phyloP scores from a whole-genome alignment of 2,113 vertebrate species.

The Paraplagusia blochii region DNA sequence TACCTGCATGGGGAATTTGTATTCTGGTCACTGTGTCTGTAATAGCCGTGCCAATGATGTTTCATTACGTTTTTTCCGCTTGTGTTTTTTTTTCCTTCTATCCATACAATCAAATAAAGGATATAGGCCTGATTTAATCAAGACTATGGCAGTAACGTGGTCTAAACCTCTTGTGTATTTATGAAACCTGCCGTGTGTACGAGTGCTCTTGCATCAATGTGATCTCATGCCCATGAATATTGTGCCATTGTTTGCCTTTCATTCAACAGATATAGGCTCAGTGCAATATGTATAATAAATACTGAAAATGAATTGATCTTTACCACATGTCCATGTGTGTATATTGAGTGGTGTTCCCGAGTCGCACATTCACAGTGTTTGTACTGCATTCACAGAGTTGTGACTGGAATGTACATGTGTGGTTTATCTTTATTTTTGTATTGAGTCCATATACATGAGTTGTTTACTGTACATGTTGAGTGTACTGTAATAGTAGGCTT shows the following conservation, averaged over 20 bases:
- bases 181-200: constrained; percentile 49
- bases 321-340: constrained; percentile 56
- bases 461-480: constrained; percentile 58
- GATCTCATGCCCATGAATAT: constrained; percentile 59
- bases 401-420: constrained; percentile 58
- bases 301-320: constrained; percentile 70
- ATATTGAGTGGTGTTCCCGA: constrained; percentile 55
- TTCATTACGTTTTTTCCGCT: constrained; percentile 63
- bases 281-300: constrained; percentile 70
- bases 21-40: constrained; percentile 55
- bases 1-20: constrained; percentile 64
- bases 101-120: constrained; percentile 68
- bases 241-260: constrained; percentile 66
- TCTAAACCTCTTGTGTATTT: constrained; percentile 63
- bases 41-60: constrained; percentile 56
- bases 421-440: constrained; percentile 52
- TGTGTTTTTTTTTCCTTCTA: constrained; percentile 40
- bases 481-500: constrained; percentile 37
- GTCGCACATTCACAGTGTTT: constrained; percentile 45
- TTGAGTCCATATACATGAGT: constrained; percentile 41
- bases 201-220: constrained; percentile 45
- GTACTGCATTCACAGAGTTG: constrained; percentile 48
- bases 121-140: constrained; percentile 72
- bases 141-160: constrained; percentile 52
- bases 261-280: constrained; percentile 63